Percentiles rank a stretch among this genome's conserved stretches.
Conservation (phyloP, 2,113 vertebrate genomes). For the Dicrurus megarhynchus region DNA sequence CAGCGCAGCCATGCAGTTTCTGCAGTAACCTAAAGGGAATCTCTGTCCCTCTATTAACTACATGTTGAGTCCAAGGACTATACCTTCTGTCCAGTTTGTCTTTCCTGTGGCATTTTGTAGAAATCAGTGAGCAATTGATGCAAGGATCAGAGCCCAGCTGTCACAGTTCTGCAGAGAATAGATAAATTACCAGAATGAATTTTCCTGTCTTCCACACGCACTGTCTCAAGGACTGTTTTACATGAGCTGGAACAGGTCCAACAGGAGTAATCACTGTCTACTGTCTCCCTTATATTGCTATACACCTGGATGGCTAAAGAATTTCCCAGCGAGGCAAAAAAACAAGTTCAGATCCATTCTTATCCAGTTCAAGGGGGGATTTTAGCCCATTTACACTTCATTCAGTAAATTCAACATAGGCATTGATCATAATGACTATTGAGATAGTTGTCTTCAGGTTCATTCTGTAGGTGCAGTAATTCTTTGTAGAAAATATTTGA, state of each 20-base stretch:
- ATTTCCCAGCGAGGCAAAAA: not conserved
- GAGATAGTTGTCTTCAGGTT: not conserved
- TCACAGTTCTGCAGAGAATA: not conserved
- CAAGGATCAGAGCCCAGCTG: not conserved
- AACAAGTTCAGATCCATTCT: not conserved
- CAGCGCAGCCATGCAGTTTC: not conserved
- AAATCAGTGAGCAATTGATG: not conserved
- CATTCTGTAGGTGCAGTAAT: not conserved
- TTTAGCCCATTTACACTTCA: not conserved
- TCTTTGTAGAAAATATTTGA: not conserved
- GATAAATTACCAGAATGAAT: not conserved
- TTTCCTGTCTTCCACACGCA: not conserved
- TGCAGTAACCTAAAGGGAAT: not conserved
- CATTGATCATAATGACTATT: not conserved
- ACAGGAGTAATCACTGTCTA: not conserved
- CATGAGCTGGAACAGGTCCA: not conserved
- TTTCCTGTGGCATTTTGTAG: not conserved
- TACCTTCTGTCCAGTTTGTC: not conserved
- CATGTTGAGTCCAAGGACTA: not conserved
- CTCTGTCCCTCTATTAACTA: not conserved
- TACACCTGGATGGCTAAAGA: not conserved
- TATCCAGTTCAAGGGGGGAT: not conserved
- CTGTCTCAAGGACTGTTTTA: not conserved
- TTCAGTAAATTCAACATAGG: not conserved
- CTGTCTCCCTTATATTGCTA: not conserved